Conservation (phyloP, 2,888 invertebrate genomes). For the Napeogenes sylphis region DNA sequence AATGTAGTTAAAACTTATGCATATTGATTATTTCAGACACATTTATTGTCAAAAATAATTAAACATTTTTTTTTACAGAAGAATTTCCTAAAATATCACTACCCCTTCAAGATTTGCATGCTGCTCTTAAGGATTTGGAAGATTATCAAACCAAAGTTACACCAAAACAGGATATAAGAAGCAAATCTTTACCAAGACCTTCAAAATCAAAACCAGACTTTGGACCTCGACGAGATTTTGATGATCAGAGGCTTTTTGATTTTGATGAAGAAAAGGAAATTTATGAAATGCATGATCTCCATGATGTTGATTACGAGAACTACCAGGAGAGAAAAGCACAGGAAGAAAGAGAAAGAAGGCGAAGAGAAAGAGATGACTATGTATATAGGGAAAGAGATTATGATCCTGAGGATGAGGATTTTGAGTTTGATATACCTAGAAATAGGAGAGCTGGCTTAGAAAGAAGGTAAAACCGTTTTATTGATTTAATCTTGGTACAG, state of each 20-base stretch:
- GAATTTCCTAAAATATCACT: slow-evolving; percentile 69
- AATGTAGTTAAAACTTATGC: slow-evolving; percentile 42
- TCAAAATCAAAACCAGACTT: slow-evolving; percentile 53
- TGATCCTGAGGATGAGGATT: slow-evolving; percentile 68
- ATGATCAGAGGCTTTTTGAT: slow-evolving; percentile 51
- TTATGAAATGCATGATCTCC: slow-evolving; percentile 65
- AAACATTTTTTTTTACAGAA: slow-evolving; percentile 40
- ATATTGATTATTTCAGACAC: not conserved
- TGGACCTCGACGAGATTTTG: slow-evolving; percentile 55
- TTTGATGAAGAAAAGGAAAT: slow-evolving; percentile 59
- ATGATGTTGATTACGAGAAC: slow-evolving; percentile 67
- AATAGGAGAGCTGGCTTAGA: slow-evolving; percentile 38
- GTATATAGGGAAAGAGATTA: slow-evolving; percentile 56
- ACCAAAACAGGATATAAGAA: slow-evolving; percentile 51
- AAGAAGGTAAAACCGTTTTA: slow-evolving; percentile 34
- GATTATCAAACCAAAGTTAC: slow-evolving; percentile 54
- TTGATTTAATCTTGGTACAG: too few relatives aligned
- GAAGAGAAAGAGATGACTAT: slow-evolving; percentile 47
- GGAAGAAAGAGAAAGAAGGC: slow-evolving; percentile 47
- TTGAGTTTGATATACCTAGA: slow-evolving; percentile 57
- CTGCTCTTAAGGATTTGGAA: slow-evolving; percentile 63
- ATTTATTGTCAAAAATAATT: not conserved
- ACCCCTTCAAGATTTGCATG: slow-evolving; percentile 66
- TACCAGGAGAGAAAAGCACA: slow-evolving; percentile 70
- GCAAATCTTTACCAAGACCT: slow-evolving; percentile 65